Base-by-base conservation (phyloP, 2,797 vertebrate genomes). In the Acanthurus tractus region DNA sequence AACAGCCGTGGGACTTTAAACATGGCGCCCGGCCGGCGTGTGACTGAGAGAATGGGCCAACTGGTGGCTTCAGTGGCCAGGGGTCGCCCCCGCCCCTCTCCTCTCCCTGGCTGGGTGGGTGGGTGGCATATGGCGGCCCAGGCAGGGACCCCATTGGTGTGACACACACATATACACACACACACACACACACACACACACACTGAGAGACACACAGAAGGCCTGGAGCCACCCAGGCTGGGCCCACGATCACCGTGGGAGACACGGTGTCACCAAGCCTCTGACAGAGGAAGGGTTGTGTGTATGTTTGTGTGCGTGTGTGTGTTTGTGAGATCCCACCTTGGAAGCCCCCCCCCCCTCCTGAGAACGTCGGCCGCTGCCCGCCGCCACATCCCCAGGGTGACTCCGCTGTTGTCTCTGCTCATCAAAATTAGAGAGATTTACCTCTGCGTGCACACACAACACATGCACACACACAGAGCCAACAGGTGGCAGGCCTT, bases 381-480 rank as follows among this genome's bases (percentile, higher is more conserved):
- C 84, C 82, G 59, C 83, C 82, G 64, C 83, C 86, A 80, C 83
- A 89, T 91, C 91, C 87, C 92, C 89, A 90, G 92, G 92, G 94
- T 76, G 91, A 94, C 92, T 88, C 79, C 59, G 73, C 91, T 93
- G 93, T 92, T 94, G 91, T 94, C 93, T 93, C 89, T 89, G 86
- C 91, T 91, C 91, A 94, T 94, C 94, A 93, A 90, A 95, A 94
- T 93, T 91, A 92, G 92, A 87, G 92, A 94, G 94, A 94, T 95
- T 95, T 95, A 94, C 93, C 93, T 94, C 91, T 78, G 78, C 40
- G 0, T 74, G 81, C 86, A 75, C 88, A 86, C 87, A 85, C 73
- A 88, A 76, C 83, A 86, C 86, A 89, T 76, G 82, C 88, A 81
- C 74, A 82, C 87, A 85, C 84, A 87, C 86, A 82, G 78, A 84